A percentile compares a stretch with the other conserved stretches of the same genome.
phyloP scores from a whole-genome alignment of 2,113 vertebrate genomes.

The Amazona guildingii region DNA sequence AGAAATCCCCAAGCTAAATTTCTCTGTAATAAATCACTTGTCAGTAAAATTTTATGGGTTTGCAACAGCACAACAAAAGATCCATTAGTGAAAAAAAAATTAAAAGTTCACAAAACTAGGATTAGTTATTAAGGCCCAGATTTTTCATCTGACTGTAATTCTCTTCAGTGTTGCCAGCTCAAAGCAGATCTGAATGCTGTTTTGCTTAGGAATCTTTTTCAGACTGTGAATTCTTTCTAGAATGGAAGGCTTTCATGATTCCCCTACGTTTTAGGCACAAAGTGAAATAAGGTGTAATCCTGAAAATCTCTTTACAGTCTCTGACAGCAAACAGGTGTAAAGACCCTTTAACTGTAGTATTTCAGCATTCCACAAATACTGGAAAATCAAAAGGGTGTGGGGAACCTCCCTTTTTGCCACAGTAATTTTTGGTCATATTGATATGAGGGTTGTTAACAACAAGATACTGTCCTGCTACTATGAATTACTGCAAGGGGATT shows the following conservation, averaged over 20 bases:
- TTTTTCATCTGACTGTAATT: background rate
- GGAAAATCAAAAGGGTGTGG: background rate
- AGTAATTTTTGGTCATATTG: background rate
- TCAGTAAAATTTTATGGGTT: slow-evolving; percentile 2
- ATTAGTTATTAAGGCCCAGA: background rate
- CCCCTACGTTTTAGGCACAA: background rate
- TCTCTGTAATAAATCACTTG: slow-evolving; percentile 7
- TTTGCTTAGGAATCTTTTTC: background rate
- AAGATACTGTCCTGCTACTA: background rate
- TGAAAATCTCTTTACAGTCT: background rate
- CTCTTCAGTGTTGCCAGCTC: background rate
- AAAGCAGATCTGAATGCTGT: background rate
- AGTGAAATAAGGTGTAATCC: background rate
- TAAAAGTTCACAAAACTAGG: background rate
- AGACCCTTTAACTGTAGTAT: background rate
- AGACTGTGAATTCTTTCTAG: background rate
- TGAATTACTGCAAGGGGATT: background rate
- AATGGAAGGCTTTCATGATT: background rate
- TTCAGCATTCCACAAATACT: background rate
- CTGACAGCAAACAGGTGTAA: background rate
- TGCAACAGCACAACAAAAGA: background rate
- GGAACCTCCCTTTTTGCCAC: background rate
- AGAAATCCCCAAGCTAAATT: slow-evolving; percentile 26
- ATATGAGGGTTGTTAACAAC: background rate
- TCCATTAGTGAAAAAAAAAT: background rate